Base-by-base conservation (phyloP, 1,140 invertebrate genomes). In the Atta cephalotes region DNA sequence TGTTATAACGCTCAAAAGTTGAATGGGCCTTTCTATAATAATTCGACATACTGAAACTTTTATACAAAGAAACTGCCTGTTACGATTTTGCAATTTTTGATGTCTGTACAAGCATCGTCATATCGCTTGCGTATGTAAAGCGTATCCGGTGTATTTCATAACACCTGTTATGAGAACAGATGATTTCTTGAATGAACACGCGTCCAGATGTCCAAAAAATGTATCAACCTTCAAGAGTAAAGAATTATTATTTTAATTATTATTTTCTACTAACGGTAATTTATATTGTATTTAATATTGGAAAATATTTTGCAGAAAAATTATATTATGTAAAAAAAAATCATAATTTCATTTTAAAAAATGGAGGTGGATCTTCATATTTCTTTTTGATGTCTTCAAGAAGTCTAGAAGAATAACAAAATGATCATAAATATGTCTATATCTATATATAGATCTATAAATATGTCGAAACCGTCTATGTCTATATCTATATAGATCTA, bases 161-260 rank as follows among this genome's bases (percentile, higher is more conserved):
- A 58, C 66, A 81, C 66, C 79, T 81, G 79, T 45, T 16, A 10
- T 16, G 51, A 71, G 56, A 60, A 71, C 65, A 81, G 79, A 68
- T 71, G 35, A 81, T 81, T 58, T 80, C 12, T 58, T 58, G 31
- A 58, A 71, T 71, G 21, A 58, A 81, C 12, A 16, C n/a, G 16
- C 21, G 31, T 21, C 78, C 78, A 58, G 79, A 81, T 81, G 79
- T 71, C 49, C 25, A 81, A 45, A 80, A 45, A 39, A 58, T 5
- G 39, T 18, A 9, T 9, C 14, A 28, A 39, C 9, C 51, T 81
- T 81, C 51, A 45, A 58, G 21, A 81, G 6, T 14, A 10, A 1
- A 2, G 14, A 9, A 16, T 25, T 10, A 6, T 70, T 70, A 51
- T 53, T 81, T 70, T 71, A 21, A 21, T 21, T 21, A 21, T 21